A percentile compares a stretch with the other conserved stretches of the same genome.
Evolutionary conservation across 1,140 invertebrate genomes (phyloP).

Genomic region (Lucilia sericata): DNA sequence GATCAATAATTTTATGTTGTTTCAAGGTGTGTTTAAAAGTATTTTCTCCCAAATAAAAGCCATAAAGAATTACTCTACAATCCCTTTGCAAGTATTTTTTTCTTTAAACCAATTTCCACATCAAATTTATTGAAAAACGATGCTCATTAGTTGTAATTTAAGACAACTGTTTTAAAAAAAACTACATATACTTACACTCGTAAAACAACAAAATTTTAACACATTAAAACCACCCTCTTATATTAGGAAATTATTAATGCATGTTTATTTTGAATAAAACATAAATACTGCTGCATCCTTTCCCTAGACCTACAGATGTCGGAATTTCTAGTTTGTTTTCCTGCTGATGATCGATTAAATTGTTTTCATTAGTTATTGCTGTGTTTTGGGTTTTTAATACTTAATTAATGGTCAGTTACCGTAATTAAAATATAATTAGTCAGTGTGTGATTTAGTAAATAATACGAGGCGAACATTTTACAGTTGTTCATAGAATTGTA

Average conservation of each 20-base stretch:
- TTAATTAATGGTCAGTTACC: slow-evolving; percentile 22
- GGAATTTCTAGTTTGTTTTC: neutral
- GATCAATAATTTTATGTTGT: neutral
- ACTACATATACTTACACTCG: too few species aligned
- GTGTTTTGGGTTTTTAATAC: neutral
- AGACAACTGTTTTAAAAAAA: slow-evolving; percentile 28
- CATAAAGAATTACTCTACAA: neutral
- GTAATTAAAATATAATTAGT: slow-evolving; percentile 31
- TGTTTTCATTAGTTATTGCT: neutral
- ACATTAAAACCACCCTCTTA: neutral
- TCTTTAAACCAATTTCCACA: neutral
- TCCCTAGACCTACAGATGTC: neutral
- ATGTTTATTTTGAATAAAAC: too few species aligned
- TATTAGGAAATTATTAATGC: neutral
- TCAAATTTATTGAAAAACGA: slow-evolving; percentile 12
- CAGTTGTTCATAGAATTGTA: too few species aligned
- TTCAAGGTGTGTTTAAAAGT: slow-evolving; percentile 29
- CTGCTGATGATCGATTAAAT: slow-evolving; percentile 30
- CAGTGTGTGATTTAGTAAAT: neutral
- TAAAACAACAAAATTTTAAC: slow-evolving; percentile 3
- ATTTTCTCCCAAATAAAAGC: neutral
- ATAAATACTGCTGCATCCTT: too few species aligned
- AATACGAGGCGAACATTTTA: too few species aligned
- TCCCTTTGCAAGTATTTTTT: too few species aligned
- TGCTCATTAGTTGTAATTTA: slow-evolving; percentile 39